phyloP scores from a whole-genome alignment of 2,113 vertebrate species.

The Tympanuchus pallidicinctus region DNA sequence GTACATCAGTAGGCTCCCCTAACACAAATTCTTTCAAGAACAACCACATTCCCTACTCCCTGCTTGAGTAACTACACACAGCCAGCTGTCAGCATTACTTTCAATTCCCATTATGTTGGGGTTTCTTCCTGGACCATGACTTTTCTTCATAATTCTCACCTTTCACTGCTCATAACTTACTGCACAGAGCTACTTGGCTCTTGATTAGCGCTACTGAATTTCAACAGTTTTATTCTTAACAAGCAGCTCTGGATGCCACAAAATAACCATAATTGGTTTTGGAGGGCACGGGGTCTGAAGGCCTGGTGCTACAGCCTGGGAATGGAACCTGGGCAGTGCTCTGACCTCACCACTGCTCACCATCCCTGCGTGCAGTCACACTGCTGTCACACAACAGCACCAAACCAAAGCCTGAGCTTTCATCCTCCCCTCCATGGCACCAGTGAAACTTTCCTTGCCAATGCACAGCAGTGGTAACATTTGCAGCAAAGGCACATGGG shows the following conservation, averaged over 20 bases:
- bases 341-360: background rate
- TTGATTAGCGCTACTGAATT: background rate
- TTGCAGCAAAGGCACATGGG: background rate
- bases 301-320: background rate
- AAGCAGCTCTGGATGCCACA: background rate
- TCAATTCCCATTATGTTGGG: fast-evolving
- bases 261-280: background rate
- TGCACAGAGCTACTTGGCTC: background rate
- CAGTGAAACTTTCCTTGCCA: background rate
- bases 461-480: background rate
- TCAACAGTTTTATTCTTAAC: background rate
- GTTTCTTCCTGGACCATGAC: fast-evolving
- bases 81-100: background rate
- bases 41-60: too few species aligned
- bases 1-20: too few species aligned
- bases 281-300: background rate
- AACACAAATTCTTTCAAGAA: background rate
- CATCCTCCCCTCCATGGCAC: background rate
- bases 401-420: background rate
- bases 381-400: too few species aligned
- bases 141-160: background rate
- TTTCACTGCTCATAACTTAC: background rate
- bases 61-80: background rate
- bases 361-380: too few species aligned
- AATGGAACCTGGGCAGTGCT: background rate